Conservation (phyloP, 2,113 vertebrate genomes). For the Clarias batrachus region DNA sequence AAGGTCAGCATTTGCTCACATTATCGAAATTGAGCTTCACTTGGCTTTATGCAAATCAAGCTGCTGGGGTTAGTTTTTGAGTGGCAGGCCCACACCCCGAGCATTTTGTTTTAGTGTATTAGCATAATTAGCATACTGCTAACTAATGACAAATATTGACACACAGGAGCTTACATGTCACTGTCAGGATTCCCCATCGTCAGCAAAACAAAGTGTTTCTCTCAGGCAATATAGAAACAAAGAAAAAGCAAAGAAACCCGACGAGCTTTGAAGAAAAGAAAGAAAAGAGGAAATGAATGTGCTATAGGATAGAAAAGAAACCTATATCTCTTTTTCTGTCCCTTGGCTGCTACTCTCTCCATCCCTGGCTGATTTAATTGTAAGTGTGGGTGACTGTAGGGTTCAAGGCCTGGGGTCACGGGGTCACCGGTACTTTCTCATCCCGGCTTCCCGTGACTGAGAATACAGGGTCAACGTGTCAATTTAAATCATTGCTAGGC, state of each 20-base stretch:
- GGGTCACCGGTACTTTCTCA: slow-evolving; percentile 81
- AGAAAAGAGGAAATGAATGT: slow-evolving; percentile 12
- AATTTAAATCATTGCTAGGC: slow-evolving; percentile 77
- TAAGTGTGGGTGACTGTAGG: slow-evolving; percentile 72
- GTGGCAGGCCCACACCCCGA: slow-evolving; percentile 63
- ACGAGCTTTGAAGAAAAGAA: neutral
- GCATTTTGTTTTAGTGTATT: slow-evolving; percentile 62
- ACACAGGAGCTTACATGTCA: slow-evolving; percentile 61
- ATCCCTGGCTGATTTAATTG: slow-evolving; percentile 77
- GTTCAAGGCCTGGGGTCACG: slow-evolving; percentile 71
- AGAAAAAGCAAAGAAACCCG: neutral
- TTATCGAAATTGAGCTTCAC: slow-evolving; percentile 73
- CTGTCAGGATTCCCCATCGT: slow-evolving; percentile 54
- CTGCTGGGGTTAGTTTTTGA: slow-evolving; percentile 59
- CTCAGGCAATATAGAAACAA: neutral
- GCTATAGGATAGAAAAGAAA: neutral
- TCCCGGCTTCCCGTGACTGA: slow-evolving; percentile 67
- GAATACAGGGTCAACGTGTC: slow-evolving; percentile 78
- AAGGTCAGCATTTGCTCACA: slow-evolving; percentile 68
- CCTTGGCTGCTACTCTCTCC: slow-evolving; percentile 34
- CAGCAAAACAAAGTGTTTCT: slow-evolving; percentile 40
- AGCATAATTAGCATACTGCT: slow-evolving; percentile 71
- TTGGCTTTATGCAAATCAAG: slow-evolving; percentile 69
- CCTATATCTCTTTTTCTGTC: neutral
- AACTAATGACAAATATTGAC: slow-evolving; percentile 69